These are phyloP conservation scores for Ctenopoma kingsleyae DNA, from an alignment of 2,797 vertebrate genomes.

Conservation along the genomic window DNA sequence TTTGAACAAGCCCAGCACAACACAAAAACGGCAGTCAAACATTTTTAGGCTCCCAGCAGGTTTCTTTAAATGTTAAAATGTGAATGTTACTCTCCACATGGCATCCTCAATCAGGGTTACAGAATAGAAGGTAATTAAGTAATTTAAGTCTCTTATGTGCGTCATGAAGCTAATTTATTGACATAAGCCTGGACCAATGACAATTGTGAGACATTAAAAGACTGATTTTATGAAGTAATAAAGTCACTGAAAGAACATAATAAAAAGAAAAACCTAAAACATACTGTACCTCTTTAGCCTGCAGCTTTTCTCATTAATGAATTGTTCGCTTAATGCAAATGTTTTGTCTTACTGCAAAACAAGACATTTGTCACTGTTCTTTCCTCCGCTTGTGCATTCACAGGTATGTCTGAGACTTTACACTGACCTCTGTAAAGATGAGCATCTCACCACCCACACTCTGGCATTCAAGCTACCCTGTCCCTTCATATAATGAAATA, in stretches of 20 bases:
- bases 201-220: constrained; percentile 5
- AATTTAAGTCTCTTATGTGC: constrained; percentile 6
- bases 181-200: constrained; percentile 13
- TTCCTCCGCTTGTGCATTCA: neutral
- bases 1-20: constrained; percentile 25
- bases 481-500: constrained; percentile 19
- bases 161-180: constrained; percentile 15
- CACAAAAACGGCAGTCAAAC: constrained; percentile 37
- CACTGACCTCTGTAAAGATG: constrained; percentile 16
- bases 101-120: constrained; percentile 29
- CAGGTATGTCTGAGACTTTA: neutral
- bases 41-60: constrained; percentile 28
- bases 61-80: constrained; percentile 32
- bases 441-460: constrained; percentile 23
- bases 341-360: neutral
- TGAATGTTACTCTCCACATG: constrained; percentile 17
- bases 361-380: neutral
- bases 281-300: neutral
- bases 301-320: neutral
- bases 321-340: neutral
- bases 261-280: neutral
- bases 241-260: neutral
- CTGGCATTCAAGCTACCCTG: constrained; percentile 17
- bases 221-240: neutral
- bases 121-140: constrained; percentile 42